A percentile compares a stretch with the other conserved stretches of the same genome.
Evolutionary conservation across 2,888 invertebrate species (phyloP).

Genomic region (Lamellibrachia satsuma): DNA sequence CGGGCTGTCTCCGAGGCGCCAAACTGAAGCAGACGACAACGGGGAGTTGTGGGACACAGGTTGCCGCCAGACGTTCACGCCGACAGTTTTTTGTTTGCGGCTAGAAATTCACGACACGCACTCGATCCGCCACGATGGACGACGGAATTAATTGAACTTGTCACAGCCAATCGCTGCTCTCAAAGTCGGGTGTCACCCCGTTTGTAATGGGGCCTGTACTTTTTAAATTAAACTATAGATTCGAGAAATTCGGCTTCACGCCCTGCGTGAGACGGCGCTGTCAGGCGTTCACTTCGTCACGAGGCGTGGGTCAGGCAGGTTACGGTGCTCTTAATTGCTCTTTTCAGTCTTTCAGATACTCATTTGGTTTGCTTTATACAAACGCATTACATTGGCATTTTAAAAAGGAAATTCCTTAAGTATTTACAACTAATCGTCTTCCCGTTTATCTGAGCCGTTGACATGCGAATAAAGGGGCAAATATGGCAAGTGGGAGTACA

Average conservation of each 20-base stretch:
- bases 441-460: no score
- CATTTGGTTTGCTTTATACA: background rate
- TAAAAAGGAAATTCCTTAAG: background rate
- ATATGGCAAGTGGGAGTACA: no score
- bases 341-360: background rate
- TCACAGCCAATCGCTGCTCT: background rate
- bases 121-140: background rate
- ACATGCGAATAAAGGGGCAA: no score
- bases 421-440: no score
- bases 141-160: background rate
- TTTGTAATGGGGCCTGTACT: constrained; percentile 17
- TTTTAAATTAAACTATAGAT: background rate
- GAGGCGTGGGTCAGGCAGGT: background rate
- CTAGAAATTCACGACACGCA: background rate
- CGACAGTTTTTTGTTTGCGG: background rate
- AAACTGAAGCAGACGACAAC: background rate
- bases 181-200: constrained; percentile 13
- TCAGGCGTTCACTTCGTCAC: background rate
- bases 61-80: background rate
- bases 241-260: constrained; percentile 2
- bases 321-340: background rate
- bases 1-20: background rate
- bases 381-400: background rate
- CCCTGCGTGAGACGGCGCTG: background rate
- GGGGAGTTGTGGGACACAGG: background rate